Conservation (phyloP, 2,113 vertebrate species). For the Ursus arctos region DNA sequence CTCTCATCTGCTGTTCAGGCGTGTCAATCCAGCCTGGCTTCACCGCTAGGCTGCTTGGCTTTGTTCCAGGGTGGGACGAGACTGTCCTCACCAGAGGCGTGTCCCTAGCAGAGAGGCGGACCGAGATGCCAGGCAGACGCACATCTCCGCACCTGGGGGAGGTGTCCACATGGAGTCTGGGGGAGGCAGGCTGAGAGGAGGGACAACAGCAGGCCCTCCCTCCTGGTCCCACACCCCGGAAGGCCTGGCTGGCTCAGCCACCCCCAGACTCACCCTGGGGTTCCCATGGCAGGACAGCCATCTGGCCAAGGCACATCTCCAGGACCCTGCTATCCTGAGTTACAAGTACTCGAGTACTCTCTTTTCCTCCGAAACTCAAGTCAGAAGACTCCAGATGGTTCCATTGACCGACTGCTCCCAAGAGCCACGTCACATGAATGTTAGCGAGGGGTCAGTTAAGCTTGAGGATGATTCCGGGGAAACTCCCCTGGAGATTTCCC, state of each 20-base stretch:
- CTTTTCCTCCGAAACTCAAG: slow-evolving; percentile 31
- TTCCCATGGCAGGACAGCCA: neutral
- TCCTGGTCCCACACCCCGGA: neutral
- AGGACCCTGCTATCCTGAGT: neutral
- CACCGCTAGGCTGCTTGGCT: neutral
- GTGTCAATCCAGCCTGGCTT: rapidly evolving
- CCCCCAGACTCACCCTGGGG: neutral
- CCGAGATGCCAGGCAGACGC: neutral
- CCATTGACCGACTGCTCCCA: slow-evolving; percentile 20
- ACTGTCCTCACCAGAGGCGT: neutral
- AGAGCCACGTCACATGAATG: slow-evolving; percentile 34
- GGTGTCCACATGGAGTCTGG: rapidly evolving
- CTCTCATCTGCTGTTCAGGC: neutral
- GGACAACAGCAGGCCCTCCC: neutral
- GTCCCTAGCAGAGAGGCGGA: neutral
- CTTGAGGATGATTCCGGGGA: neutral
- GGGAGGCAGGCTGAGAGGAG: neutral
- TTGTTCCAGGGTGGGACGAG: too few relatives aligned
- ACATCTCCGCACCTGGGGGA: neutral
- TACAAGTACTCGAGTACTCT: neutral
- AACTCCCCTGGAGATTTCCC: neutral
- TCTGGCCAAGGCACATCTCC: neutral
- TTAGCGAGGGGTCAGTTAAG: slow-evolving; percentile 55
- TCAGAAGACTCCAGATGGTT: slow-evolving; percentile 60
- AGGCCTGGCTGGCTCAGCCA: neutral